Evolutionary conservation across 2,797 vertebrate genomes (phyloP), one percentile per base, ranked within the genome.

Genomic region (Melopsittacus undulatus): DNA sequence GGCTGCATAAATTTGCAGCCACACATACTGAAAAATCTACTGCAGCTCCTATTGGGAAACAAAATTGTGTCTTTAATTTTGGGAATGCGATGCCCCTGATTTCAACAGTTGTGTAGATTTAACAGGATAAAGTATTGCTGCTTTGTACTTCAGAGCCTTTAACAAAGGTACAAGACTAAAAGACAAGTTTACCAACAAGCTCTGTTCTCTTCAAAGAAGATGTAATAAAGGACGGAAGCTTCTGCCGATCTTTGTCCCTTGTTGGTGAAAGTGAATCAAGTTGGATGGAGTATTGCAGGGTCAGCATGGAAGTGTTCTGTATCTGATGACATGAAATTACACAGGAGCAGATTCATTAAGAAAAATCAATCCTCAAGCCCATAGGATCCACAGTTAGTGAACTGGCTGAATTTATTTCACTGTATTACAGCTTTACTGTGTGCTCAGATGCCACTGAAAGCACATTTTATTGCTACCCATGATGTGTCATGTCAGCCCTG

Each of bases 271-370:
- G 96, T 3, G 98, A 98, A 34, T 98, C 97, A 83, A 99, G 94
- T 83, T 87, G 95, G 30, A 98, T 52, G 21, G 96, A 97, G 97
- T 98, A 99, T 3, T 43, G 95, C 96, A 99, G 97, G 16, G 95
- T 83, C 80, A 99, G 87, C 0, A 52, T 79, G 4, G 98, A 99
- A 38, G 91, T 96, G 97, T 99, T 99, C 94, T 98, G 96, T 51
- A 99, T 92, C 99, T 99, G 95, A 7, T 13, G 26, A 90, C 54
- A 92, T 26, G 3, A 46, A 89, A 81, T 70, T 24, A 90, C 29
- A 92, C n/a, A 80, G 70, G 56, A 92, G 67, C 68, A 77, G 61
- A 90, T 77, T n/a, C 45, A 43, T 40, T 30, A 46, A 48, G 49
- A 52, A 81, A 52, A 52, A 75, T 4, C 4, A 8, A 69, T 43